Evolutionary conservation across 2,888 invertebrate species (phyloP).

Genomic region (Cinara cedri): DNA sequence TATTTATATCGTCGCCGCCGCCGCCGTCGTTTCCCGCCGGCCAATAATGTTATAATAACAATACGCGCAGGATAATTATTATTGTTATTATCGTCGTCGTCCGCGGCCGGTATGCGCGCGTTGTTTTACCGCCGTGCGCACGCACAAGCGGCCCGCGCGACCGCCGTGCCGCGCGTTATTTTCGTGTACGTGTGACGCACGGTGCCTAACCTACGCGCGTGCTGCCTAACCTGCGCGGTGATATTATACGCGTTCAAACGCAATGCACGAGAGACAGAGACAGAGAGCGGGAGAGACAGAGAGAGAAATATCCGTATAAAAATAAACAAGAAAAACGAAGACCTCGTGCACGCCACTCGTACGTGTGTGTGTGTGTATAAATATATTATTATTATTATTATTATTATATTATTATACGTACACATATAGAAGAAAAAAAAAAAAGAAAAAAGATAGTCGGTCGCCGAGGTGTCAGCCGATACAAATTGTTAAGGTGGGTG

Average conservation of each 20-base stretch:
- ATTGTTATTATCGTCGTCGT: slow-evolving; percentile 38
- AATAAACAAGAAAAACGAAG: background rate
- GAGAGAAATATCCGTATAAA: background rate
- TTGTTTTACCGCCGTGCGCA: background rate
- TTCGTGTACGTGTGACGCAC: too few relatives aligned
- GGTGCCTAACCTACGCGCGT: too few relatives aligned
- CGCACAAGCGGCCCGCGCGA: too few relatives aligned
- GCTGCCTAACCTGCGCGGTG: too few relatives aligned
- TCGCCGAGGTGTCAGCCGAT: slow-evolving; percentile 55
- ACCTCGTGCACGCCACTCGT: too few relatives aligned
- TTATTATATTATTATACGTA: background rate
- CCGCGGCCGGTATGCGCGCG: slow-evolving; percentile 2
- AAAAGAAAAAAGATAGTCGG: too few relatives aligned
- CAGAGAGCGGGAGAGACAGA: too few relatives aligned
- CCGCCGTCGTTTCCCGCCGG: background rate
- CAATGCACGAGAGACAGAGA: too few relatives aligned
- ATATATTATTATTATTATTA: too few relatives aligned
- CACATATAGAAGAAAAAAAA: slow-evolving; percentile 17
- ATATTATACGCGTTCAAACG: background rate
- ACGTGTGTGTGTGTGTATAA: background rate
- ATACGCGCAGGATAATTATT: slow-evolving; percentile 51
- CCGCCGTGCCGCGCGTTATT: background rate
- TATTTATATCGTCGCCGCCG: too few relatives aligned
- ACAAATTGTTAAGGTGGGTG: slow-evolving; percentile 56
- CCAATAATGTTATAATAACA: too few relatives aligned